Evolutionary conservation across 2,888 invertebrate genomes (phyloP), one percentile per base, ranked within the genome.

Genomic region (Nemotelus nigrinus): DNA sequence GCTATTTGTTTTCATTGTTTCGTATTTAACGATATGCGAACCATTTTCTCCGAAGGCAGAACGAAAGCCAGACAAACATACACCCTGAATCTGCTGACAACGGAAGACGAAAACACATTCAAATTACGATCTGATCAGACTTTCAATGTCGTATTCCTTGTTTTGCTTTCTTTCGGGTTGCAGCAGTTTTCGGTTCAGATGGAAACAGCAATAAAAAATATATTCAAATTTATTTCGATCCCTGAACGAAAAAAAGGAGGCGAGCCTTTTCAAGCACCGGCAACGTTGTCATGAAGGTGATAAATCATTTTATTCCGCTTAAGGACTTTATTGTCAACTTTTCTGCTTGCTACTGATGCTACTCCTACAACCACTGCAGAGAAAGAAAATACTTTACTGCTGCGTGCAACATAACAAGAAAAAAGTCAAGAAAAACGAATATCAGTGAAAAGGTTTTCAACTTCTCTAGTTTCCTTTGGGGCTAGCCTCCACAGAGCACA

Each of bases 301-400:
- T 68, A 68, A 68, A 68, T 68, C 68, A 68, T 68, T 43, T 68
- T 53, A 68, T 53, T 68, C 53, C 53, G n/a, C 43, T 68, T 48
- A 39, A 41, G 44, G 68, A 68, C 39, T 68, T 68, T 68, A 53
- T 68, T 68, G 50, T 68, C 68, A 68, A 39, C 53, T 41, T 2
- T 25, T 53, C 53, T 41, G 39, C 53, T 44, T 53, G 65, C 10
- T 4, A 6, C 10, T 5, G 58, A 25, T 7, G 58, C 7, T 10
- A 58, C 10, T 4, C 7, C 5, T 10, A 6, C 58, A 5, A 7
- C 5, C 10, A 43, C 53, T 6, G 50, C 53, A 47, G 47, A 39
- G 41, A 7, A 25, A 25, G 50, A 7, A n/a, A 53, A 39, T 39
- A 7, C 25, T 53, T 68, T 43, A 68, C n/a, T 39, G 25, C 25